Evolutionary conservation across 2,888 invertebrate species (phyloP).

Genomic region (Tubulanus polymorphus): DNA sequence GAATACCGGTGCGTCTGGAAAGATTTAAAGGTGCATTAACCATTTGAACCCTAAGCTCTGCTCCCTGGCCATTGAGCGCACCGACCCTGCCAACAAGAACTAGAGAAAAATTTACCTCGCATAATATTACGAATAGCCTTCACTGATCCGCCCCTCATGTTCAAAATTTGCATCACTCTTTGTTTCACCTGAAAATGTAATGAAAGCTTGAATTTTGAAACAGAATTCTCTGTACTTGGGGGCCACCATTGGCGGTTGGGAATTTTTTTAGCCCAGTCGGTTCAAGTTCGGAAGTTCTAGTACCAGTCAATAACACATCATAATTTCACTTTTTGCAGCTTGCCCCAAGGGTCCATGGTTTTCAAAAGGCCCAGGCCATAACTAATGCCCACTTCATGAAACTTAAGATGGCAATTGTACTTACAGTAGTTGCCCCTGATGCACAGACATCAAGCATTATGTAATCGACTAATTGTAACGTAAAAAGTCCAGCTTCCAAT

Average conservation of each 20-base stretch:
- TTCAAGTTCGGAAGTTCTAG: background rate
- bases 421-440: slow-evolving; percentile 53
- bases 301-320: no score
- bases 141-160: slow-evolving; percentile 82
- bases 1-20: no score
- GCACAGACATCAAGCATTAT: slow-evolving; percentile 59
- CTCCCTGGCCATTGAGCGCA: slow-evolving; percentile 1
- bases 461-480: slow-evolving; percentile 89
- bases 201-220: background rate
- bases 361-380: no score
- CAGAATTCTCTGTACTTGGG: no score
- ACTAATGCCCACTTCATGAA: no score
- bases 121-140: slow-evolving; percentile 90
- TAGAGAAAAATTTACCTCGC: slow-evolving; percentile 65
- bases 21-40: no score
- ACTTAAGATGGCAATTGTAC: no score
- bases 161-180: slow-evolving; percentile 81
- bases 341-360: no score
- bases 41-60: no score
- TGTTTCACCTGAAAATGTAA: slow-evolving; percentile 62
- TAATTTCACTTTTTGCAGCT: no score
- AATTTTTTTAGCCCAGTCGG: background rate
- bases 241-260: background rate
- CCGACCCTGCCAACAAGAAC: background rate
- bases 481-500: slow-evolving; percentile 91